Conservation (phyloP, 2,113 vertebrate species). For the Clupea harengus region DNA sequence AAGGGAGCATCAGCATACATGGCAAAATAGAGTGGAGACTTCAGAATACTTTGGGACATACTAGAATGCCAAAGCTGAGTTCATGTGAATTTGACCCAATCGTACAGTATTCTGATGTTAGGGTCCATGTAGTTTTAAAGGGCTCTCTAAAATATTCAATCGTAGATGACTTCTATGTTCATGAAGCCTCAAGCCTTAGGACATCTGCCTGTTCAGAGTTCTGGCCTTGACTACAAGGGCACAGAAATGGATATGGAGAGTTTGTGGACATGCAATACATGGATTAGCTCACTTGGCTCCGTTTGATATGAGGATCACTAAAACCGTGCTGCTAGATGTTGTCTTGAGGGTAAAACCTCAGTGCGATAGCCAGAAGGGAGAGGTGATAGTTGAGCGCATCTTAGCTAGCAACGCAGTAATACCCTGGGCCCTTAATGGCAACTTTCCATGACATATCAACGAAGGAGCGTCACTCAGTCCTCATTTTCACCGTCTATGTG, state of each 20-base stretch:
- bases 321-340: neutral
- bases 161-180: neutral
- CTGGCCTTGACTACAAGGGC: neutral
- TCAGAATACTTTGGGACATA: neutral
- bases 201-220: neutral
- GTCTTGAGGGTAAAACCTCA: neutral
- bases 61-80: neutral
- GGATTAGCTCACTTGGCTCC: neutral
- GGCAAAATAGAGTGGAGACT: neutral
- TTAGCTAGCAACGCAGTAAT: conserved; percentile 34
- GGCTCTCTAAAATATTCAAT: neutral
- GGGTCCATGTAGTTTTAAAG: no score
- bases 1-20: neutral
- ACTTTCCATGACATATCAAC: conserved; percentile 39
- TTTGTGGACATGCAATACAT: neutral
- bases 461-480: neutral
- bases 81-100: neutral
- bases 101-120: no score
- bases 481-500: neutral
- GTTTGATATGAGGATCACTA: neutral
- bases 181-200: neutral
- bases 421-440: conserved; percentile 19
- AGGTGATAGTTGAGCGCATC: neutral
- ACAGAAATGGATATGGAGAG: conserved; percentile 5
- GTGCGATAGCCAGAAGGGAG: neutral